Percentiles rank a stretch among this genome's conserved stretches.
These are phyloP conservation scores for Heloderma charlesbogerti DNA, from an alignment of 2,113 vertebrate species.

Conservation along the genomic window DNA sequence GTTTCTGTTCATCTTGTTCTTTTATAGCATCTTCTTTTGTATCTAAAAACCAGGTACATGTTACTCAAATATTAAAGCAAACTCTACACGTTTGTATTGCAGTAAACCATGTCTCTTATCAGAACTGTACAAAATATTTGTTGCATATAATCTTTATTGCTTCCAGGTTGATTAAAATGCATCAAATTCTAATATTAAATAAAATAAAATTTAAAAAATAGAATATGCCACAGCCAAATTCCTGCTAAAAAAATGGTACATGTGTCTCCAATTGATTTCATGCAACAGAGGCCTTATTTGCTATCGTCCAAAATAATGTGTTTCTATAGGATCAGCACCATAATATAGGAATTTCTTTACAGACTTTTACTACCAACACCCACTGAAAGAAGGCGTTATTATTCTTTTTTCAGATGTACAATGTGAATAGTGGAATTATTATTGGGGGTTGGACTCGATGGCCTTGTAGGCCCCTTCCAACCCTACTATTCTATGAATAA, in stretches of 20 bases:
- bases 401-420: neutral
- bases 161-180: neutral
- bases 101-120: neutral
- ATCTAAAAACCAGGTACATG: neutral
- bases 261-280: neutral
- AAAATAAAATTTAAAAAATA: neutral
- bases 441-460: too few species aligned
- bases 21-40: neutral
- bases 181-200: neutral
- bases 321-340: neutral
- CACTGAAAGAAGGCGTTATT: neutral
- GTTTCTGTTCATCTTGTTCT: neutral
- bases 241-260: neutral
- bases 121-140: neutral
- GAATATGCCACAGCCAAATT: neutral
- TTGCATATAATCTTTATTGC: neutral
- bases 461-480: too few species aligned
- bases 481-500: too few species aligned
- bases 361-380: neutral
- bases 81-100: neutral
- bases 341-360: neutral
- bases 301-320: neutral
- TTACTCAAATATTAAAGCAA: constrained; percentile 5
- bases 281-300: neutral
- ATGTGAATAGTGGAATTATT: neutral